Evolutionary conservation across 1,140 invertebrate genomes (phyloP).

Genomic region (Zaprionus taronus): DNA sequence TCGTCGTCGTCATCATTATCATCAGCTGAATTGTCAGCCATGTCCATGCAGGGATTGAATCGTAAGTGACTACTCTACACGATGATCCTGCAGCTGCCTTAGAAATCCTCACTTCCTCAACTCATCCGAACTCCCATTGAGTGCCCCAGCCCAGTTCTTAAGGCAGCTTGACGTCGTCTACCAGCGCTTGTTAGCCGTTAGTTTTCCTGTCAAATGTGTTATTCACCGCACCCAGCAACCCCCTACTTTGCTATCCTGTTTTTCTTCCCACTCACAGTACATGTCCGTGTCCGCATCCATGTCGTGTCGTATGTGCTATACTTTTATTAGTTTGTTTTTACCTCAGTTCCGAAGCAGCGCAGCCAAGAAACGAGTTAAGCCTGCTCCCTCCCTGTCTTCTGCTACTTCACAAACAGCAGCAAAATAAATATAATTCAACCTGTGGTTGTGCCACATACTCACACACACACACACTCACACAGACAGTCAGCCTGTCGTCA

Average conservation of each 20-base stretch:
- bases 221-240: slow-evolving; percentile 6
- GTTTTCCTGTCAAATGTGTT: slow-evolving; percentile 37
- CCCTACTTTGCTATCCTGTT: not conserved
- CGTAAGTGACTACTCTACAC: slow-evolving; percentile 73
- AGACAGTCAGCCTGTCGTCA: slow-evolving; percentile 59
- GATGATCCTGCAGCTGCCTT: slow-evolving; percentile 15
- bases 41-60: slow-evolving; percentile 84
- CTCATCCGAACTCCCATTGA: not conserved
- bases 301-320: slow-evolving; percentile 59
- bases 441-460: not conserved
- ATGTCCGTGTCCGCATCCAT: slow-evolving; percentile 35
- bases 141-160: not conserved
- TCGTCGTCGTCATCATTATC: slow-evolving; percentile 46
- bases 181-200: slow-evolving; percentile 34
- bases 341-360: slow-evolving; percentile 35
- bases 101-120: not conserved
- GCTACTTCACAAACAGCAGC: not conserved
- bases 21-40: slow-evolving; percentile 66
- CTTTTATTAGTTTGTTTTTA: slow-evolving; percentile 78
- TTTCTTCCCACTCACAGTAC: slow-evolving; percentile 23
- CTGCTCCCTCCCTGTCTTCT: not conserved
- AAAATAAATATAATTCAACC: slow-evolving; percentile 7
- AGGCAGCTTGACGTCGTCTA: slow-evolving; percentile 6
- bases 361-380: slow-evolving; percentile 46
- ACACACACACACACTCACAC: not conserved